Conservation (phyloP, 92 coral and sea anemone species). For the Metridium senile region DNA sequence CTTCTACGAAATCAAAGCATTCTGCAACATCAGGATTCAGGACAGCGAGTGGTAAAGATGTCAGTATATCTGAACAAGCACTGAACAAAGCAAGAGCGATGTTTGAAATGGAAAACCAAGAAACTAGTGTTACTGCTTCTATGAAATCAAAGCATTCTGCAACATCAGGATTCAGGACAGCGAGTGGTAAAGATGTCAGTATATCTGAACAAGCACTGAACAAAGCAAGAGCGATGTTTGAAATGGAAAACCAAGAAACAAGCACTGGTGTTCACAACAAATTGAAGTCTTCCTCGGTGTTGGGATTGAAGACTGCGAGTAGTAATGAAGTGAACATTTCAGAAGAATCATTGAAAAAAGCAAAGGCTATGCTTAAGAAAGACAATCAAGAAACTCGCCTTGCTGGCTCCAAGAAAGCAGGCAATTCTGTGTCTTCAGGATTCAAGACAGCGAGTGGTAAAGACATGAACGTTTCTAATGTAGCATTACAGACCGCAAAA, state of each 20-base stretch:
- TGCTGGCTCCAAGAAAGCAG: background rate
- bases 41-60: constrained; percentile 52
- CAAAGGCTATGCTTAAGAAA: constrained; percentile 7
- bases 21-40: constrained; percentile 25
- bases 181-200: constrained; percentile 30
- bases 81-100: constrained; percentile 37
- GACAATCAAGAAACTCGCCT: background rate
- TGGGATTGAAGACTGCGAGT: constrained; percentile 52
- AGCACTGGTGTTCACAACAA: background rate
- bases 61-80: constrained; percentile 47
- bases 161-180: constrained; percentile 11
- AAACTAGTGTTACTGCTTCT: background rate
- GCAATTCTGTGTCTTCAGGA: constrained; percentile 28
- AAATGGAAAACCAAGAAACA: constrained; percentile 8
- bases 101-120: constrained; percentile 5
- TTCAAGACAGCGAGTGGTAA: constrained; percentile 82
- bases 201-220: constrained; percentile 42
- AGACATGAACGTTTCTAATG: constrained; percentile 64
- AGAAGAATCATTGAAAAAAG: constrained; percentile 50
- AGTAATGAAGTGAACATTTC: constrained; percentile 47
- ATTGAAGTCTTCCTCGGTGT: background rate
- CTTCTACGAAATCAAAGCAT: background rate
- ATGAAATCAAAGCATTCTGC: background rate
- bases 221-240: constrained; percentile 38
- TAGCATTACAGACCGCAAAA: constrained; percentile 63